Base-by-base conservation (phyloP, 64 coral and sea anemone genomes). In the Astreopora myriophthalma region DNA sequence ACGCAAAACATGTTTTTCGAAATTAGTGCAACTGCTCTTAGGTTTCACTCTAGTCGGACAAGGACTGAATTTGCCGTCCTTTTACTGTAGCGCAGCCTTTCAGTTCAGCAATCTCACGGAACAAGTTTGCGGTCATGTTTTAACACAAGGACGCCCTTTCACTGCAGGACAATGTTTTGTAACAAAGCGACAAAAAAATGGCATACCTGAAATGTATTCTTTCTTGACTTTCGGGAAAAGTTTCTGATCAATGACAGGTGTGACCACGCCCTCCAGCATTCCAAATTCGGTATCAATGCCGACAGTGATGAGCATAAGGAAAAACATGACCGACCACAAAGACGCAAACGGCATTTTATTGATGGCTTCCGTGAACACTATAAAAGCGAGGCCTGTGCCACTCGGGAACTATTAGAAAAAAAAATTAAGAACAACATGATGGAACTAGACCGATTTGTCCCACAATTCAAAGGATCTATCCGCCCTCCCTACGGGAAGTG, bases 261-360 rank as follows among this genome's bases (percentile, higher is more conserved):
- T 98, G 7, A 98, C 96, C 79, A 98, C 96, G 8, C 96, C 96
- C 69, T 98, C 96, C 66, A 98, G 29, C 96, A 98, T 98, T 20
- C 96, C 96, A 62, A 98, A 98, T 86, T 98, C 93, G 5, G 96
- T 98, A 27, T 98, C 96, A 74, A 98, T 95, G 11, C 96, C 96
- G 31, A 98, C 82, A 9, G 74, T 90, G 34, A 98, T 92, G 1
- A 98, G 68, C 96, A 98, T 98, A 1, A 98, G 91, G 48, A 98
- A 98, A 49, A 98, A 98, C 96, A 98, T 98, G 12, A 98, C 90
- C 16, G 96, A 91, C 96, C 96, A 98, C n/a, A 98, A 37, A 0
- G 94, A 80, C 13, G 96, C 87, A 8, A 92, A 82, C 0, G 94
- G 96, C 86, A 98, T 92, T 80, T 98, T 98, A 68, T 95, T 98